These are phyloP conservation scores for Ctenodactylus gundi DNA, from an alignment of 2,113 vertebrate genomes.

Conservation along the genomic window DNA sequence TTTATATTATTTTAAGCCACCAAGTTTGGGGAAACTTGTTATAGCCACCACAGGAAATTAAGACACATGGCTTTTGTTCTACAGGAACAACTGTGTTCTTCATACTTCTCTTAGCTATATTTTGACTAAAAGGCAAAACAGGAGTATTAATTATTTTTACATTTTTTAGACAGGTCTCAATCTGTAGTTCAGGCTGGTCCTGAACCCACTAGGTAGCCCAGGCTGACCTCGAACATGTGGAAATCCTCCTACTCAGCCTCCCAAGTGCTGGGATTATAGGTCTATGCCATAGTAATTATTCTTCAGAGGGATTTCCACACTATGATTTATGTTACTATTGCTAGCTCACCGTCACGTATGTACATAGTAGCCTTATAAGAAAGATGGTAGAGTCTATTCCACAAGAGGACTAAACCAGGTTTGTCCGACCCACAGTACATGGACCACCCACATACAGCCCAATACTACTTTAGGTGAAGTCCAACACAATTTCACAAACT, in stretches of 20 bases:
- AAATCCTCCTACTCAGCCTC: no score
- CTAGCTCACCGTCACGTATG: not conserved
- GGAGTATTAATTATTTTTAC: not conserved
- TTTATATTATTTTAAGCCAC: not conserved
- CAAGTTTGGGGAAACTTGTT: not conserved
- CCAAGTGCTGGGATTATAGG: no score
- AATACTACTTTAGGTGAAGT: no score
- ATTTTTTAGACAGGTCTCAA: no score
- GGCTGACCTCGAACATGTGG: no score
- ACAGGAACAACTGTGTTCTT: not conserved
- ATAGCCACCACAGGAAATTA: not conserved
- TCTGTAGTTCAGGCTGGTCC: no score
- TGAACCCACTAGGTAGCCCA: no score
- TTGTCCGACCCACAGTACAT: no score
- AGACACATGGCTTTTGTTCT: not conserved
- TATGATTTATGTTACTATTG: not conserved
- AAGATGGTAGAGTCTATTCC: not conserved
- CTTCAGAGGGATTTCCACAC: not conserved
- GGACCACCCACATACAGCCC: no score
- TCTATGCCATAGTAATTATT: no score
- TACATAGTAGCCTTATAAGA: not conserved
- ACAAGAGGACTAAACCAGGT: no score
- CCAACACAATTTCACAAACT: no score
- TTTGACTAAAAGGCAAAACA: constrained; percentile 17
- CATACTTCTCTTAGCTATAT: not conserved